Conservation (phyloP, 2,113 vertebrate genomes). For the Oreochromis aureus region DNA sequence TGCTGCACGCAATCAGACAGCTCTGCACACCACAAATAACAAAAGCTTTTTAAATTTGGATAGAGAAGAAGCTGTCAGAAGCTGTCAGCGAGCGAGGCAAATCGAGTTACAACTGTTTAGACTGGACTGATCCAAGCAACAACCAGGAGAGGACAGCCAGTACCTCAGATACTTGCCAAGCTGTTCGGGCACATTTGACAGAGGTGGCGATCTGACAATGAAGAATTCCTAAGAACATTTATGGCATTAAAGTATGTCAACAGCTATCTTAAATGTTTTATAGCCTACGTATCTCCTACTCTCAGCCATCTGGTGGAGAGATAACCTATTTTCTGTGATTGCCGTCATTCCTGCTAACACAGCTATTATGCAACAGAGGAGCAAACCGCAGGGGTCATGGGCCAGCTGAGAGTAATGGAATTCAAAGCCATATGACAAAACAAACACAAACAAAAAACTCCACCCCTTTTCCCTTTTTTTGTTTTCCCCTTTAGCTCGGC, state of each 20-base stretch:
- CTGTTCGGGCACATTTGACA: not conserved
- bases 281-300: not conserved
- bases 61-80: not conserved
- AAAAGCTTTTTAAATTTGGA: not conserved
- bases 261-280: not conserved
- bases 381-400: not conserved
- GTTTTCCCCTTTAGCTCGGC: not conserved
- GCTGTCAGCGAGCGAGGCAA: not conserved
- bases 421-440: not conserved
- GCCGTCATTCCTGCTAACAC: not conserved
- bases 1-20: not conserved
- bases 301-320: not conserved
- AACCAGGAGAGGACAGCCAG: not conserved
- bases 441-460: not conserved
- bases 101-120: not conserved
- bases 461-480: not conserved
- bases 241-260: not conserved
- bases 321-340: constrained; percentile 7
- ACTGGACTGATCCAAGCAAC: not conserved
- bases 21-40: not conserved
- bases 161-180: not conserved
- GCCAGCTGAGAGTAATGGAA: not conserved
- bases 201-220: not conserved
- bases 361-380: constrained; percentile 7
- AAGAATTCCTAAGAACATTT: not conserved